phyloP scores from a whole-genome alignment of 2,113 vertebrate genomes.

The Pleuronectes platessa region DNA sequence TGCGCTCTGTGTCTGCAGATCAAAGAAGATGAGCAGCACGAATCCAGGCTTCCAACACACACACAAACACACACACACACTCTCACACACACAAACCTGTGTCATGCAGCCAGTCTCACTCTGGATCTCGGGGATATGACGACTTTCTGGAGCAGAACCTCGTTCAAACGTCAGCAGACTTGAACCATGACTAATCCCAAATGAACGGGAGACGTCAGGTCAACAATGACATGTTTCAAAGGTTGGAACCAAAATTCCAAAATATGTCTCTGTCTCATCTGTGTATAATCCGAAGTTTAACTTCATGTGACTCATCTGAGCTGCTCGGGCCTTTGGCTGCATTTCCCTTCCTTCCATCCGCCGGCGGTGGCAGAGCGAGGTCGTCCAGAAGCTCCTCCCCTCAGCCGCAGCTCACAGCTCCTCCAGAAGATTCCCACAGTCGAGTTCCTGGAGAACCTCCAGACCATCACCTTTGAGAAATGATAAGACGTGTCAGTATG shows the following conservation, averaged over 20 bases:
- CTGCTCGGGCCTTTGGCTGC: background rate
- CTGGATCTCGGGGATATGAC: too few species aligned
- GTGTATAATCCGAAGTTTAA: background rate
- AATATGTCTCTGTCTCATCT: conserved; percentile 11
- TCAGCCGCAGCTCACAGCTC: background rate
- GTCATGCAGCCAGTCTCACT: too few species aligned
- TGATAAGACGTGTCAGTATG: too few species aligned
- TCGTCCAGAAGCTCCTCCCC: background rate
- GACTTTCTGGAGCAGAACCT: conserved; percentile 21
- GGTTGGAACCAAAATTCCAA: conserved; percentile 6
- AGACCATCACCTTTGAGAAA: too few species aligned
- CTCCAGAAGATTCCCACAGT: background rate
- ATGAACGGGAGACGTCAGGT: background rate
- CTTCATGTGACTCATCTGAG: background rate
- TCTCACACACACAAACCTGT: background rate
- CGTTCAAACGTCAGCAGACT: background rate
- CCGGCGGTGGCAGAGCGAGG: background rate
- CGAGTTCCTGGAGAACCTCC: too few species aligned
- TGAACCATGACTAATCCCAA: conserved; percentile 39
- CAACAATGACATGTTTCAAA: conserved; percentile 7
- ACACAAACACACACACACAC: background rate
- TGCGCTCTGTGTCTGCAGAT: background rate
- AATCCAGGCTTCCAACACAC: background rate
- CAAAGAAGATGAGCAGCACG: background rate
- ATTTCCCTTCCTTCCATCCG: background rate